Evolutionary conservation across 2,113 vertebrate species (phyloP).

Genomic region (Pterocles orientalis): DNA sequence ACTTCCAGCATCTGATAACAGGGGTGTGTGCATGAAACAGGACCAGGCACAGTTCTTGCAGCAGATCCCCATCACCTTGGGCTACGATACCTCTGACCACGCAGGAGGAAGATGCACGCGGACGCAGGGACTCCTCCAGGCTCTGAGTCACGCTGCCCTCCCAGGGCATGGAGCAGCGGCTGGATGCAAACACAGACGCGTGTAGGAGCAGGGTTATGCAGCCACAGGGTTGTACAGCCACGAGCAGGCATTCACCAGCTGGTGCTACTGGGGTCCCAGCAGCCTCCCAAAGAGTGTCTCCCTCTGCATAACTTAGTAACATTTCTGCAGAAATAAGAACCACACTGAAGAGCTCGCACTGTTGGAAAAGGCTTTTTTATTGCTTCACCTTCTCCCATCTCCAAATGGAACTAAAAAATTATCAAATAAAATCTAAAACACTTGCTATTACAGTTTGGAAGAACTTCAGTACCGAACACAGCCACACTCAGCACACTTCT

Average conservation of each 20-base stretch:
- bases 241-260: not conserved
- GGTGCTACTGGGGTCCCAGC: not conserved
- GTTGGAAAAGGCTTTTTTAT: constrained; percentile 46
- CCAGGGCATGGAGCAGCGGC: not conserved
- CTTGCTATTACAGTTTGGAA: not conserved
- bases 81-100: not conserved
- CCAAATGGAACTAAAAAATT: not conserved
- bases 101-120: not conserved
- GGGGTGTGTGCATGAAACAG: not conserved
- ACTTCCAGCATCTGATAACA: not conserved
- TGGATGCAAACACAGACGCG: not conserved
- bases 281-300: not conserved
- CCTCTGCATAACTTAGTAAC: not conserved
- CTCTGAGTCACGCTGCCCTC: not conserved
- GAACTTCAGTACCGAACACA: not conserved
- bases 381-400: not conserved
- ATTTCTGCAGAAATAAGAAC: not conserved
- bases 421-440: not conserved
- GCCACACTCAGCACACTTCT: not conserved
- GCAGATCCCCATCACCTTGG: not conserved
- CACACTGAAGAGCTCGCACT: not conserved
- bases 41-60: not conserved
- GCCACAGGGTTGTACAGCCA: not conserved
- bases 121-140: not conserved
- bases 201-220: not conserved